These are phyloP conservation scores for Eubucco bourcierii DNA, from an alignment of 2,113 vertebrate genomes.

Conservation along the genomic window DNA sequence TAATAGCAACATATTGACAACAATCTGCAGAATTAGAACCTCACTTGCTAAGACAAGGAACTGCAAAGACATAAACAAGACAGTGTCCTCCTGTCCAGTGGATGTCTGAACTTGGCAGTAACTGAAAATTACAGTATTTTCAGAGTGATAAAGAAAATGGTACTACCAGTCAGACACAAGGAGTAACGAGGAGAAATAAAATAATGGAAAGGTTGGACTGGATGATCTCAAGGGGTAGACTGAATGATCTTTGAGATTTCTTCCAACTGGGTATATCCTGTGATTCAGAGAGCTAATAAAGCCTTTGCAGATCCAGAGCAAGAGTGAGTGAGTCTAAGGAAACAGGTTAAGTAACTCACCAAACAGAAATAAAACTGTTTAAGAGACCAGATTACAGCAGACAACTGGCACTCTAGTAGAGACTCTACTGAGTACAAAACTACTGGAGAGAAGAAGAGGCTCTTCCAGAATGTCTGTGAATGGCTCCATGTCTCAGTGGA, in stretches of 20 bases:
- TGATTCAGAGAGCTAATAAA: background rate
- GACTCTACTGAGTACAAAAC: background rate
- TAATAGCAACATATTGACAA: background rate
- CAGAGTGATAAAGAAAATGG: background rate
- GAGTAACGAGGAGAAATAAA: background rate
- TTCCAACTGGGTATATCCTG: too few species aligned
- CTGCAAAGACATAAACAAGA: background rate
- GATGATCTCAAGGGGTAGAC: too few species aligned
- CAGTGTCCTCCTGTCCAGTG: background rate
- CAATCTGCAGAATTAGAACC: background rate
- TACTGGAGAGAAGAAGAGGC: background rate
- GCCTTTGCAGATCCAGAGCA: background rate
- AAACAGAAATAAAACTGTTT: background rate
- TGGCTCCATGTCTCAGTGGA: too few species aligned
- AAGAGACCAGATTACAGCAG: background rate
- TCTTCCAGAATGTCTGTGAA: background rate
- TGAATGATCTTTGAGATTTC: too few species aligned
- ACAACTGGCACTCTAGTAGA: background rate
- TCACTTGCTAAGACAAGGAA: background rate
- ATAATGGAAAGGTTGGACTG: background rate
- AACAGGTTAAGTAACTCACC: background rate
- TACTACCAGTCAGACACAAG: background rate
- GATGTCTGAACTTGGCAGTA: background rate
- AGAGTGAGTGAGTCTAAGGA: background rate
- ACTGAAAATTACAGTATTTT: background rate